Evolutionary conservation across 2,888 invertebrate genomes (phyloP).

Genomic region (Alviniconcha strummeri): DNA sequence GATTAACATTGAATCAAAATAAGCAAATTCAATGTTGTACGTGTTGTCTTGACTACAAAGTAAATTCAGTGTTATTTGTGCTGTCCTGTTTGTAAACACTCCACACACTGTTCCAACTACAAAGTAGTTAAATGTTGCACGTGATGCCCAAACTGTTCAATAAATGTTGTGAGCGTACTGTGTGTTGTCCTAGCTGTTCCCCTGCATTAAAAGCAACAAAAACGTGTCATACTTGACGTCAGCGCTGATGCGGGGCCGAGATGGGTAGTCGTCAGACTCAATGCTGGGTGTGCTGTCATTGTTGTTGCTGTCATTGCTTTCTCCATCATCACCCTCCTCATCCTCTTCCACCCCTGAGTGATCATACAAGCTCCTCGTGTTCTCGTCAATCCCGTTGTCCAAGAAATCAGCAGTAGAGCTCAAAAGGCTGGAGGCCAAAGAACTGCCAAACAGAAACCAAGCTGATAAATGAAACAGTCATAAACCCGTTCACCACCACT

Average conservation of each 20-base stretch:
- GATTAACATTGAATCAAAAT: too few relatives aligned
- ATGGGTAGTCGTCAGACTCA: slow-evolving; percentile 6
- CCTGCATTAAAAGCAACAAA: too few relatives aligned
- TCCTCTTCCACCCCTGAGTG: slow-evolving; percentile 47
- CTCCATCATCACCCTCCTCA: slow-evolving; percentile 38
- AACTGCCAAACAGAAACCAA: slow-evolving; percentile 69
- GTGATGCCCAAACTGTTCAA: too few relatives aligned
- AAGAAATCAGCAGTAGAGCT: slow-evolving; percentile 77
- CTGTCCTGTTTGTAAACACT: too few relatives aligned
- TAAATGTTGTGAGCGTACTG: too few relatives aligned
- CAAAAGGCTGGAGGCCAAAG: slow-evolving; percentile 76
- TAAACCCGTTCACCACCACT: neutral
- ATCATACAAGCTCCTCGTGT: slow-evolving; percentile 69
- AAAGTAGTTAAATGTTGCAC: too few relatives aligned
- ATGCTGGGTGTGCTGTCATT: slow-evolving; percentile 23
- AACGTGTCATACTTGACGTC: slow-evolving; percentile 35
- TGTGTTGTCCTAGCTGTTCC: too few relatives aligned
- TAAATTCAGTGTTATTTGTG: too few relatives aligned
- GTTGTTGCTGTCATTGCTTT: slow-evolving; percentile 31
- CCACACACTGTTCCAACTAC: too few relatives aligned
- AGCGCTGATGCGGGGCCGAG: slow-evolving; percentile 19
- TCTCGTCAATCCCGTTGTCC: slow-evolving; percentile 73
- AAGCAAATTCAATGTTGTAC: too few relatives aligned
- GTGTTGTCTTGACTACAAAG: too few relatives aligned
- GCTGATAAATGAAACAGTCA: neutral